A percentile compares a stretch with the other conserved stretches of the same genome.
These are phyloP conservation scores for Micropoecilia bifurca DNA, from an alignment of 2,797 vertebrate genomes.

Conservation along the genomic window DNA sequence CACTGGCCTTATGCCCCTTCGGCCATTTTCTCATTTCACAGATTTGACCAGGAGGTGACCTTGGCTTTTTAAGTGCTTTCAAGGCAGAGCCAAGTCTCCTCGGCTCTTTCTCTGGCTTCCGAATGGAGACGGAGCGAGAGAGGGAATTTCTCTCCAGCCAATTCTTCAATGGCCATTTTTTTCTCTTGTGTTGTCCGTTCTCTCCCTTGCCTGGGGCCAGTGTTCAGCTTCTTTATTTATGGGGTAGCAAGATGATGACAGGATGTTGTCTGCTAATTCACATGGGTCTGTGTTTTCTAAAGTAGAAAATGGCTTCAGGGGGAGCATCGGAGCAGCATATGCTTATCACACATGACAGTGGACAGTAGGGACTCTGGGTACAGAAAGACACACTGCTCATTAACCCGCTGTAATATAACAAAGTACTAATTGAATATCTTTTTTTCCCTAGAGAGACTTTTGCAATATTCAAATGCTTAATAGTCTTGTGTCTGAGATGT, in stretches of 20 bases:
- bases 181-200: slow-evolving; percentile 16
- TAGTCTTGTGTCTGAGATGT: slow-evolving; percentile 31
- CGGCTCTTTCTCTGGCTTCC: slow-evolving; percentile 51
- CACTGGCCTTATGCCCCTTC: slow-evolving; percentile 71
- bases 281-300: slow-evolving; percentile 54
- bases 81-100: slow-evolving; percentile 72
- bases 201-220: slow-evolving; percentile 30
- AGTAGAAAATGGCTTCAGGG: slow-evolving; percentile 46
- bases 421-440: slow-evolving; percentile 53
- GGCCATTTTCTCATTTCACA: slow-evolving; percentile 83
- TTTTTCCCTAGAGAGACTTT: slow-evolving; percentile 35
- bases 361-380: slow-evolving; percentile 32
- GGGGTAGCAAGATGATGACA: slow-evolving; percentile 56
- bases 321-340: slow-evolving; percentile 52
- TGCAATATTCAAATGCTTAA: slow-evolving; percentile 48
- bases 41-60: slow-evolving; percentile 82
- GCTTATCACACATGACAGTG: slow-evolving; percentile 62
- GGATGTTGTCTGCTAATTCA: slow-evolving; percentile 55
- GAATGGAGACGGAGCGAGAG: slow-evolving; percentile 55
- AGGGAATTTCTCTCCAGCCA: slow-evolving; percentile 38
- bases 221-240: slow-evolving; percentile 36
- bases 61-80: slow-evolving; percentile 82
- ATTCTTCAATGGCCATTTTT: slow-evolving; percentile 34
- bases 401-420: slow-evolving; percentile 37
- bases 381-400: slow-evolving; percentile 23